Evolutionary conservation across 2,113 vertebrate species (phyloP).

Genomic region (Phylloscopus trochiloides): DNA sequence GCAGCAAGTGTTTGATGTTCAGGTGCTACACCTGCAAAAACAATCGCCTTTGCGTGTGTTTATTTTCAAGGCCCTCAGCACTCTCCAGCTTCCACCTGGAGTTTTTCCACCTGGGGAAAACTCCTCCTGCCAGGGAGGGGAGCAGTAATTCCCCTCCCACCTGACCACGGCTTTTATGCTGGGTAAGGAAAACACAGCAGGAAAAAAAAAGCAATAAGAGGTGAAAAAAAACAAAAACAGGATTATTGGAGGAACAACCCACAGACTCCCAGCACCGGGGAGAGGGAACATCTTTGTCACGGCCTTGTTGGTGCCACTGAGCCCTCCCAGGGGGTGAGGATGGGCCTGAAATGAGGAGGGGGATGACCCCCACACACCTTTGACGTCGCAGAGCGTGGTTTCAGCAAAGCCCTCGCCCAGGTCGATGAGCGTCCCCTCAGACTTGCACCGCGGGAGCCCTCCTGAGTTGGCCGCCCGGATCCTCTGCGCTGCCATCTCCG

Average conservation of each 20-base stretch:
- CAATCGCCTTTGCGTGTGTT: background rate
- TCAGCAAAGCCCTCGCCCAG: conserved; percentile 83
- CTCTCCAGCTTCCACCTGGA: background rate
- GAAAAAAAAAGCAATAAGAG: background rate
- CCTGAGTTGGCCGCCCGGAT: conserved; percentile 86
- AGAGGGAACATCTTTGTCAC: background rate
- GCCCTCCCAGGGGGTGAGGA: background rate
- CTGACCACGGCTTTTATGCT: background rate
- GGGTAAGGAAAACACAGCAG: background rate
- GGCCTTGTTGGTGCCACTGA: rapidly evolving
- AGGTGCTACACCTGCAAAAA: background rate
- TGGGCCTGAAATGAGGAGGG: rapidly evolving
- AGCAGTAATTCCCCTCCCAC: background rate
- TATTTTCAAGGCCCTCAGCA: background rate
- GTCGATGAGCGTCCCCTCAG: conserved; percentile 92
- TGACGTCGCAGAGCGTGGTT: conserved; percentile 83
- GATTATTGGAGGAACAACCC: background rate
- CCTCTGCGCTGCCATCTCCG: conserved; percentile 89
- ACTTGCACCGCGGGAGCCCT: conserved; percentile 89
- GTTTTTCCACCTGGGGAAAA: background rate
- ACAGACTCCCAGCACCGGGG: rapidly evolving
- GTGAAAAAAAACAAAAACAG: background rate
- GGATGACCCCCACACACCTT: conserved; percentile 74
- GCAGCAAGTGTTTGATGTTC: background rate
- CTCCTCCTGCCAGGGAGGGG: background rate